Base-by-base conservation (phyloP, 2,797 vertebrate genomes). In the Takifugu ocellatus region DNA sequence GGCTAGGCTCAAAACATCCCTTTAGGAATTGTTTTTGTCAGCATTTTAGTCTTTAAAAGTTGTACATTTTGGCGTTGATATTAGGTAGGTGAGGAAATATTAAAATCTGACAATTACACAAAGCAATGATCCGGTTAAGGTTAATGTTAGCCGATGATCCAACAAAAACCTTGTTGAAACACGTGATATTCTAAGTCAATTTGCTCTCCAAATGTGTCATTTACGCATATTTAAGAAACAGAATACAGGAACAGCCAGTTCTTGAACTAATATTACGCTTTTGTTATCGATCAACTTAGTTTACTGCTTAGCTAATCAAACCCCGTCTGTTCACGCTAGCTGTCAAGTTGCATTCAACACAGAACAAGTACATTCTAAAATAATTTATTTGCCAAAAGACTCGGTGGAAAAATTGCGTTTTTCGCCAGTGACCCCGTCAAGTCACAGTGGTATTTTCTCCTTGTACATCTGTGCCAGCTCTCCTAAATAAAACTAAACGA, bases 101-200 rank as follows among this genome's bases (percentile, higher is more conserved):
- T 1, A 0, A 25, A 15, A 16, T 3, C 1, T 1, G 9, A 12
- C 50, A 5, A 5, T 8, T 26, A 6, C 15, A 57, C 12, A 42
- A 44, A 44, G 16, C n/a, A 16, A 16, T 44, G 6, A n/a, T 44
- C 46, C 5, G 7, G 5, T 10, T 48, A 48, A 11, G 5, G 63
- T 24, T 56, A 29, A 61, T 10, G 42, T 26, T 45, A 66, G 69
- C 61, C n/a, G 25, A 17, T 4, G 26, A 7, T 43, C 56, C 9
- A 12, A 16, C 50, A 59, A 49, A 53, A 44, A 60, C 69, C 69
- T 62, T 53, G 50, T 39, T 68, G 12, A 54, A 62, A 11, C 25
- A 3, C 25, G 5, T 16, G 5, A 26, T 16, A 1, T 5, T 7
- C 0, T 2, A 25, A 39, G 5, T 33, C 9, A 45, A 64, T 26